Conservation (phyloP, 2,888 invertebrate species). For the Myopa testacea region DNA sequence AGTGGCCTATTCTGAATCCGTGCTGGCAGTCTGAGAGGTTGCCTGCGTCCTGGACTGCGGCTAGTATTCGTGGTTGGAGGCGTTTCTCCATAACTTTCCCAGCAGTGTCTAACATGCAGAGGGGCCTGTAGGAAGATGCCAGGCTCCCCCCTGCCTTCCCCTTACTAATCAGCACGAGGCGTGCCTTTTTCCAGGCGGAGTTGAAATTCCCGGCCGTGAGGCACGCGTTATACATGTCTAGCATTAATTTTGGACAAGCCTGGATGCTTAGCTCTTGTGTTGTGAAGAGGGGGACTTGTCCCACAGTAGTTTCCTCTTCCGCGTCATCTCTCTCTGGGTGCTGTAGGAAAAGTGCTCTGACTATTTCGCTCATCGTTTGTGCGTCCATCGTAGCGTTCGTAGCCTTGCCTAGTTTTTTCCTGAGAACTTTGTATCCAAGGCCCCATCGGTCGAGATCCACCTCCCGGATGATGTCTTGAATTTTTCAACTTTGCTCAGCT, state of each 20-base stretch:
- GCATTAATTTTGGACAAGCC: too few relatives aligned
- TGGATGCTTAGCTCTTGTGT: background rate
- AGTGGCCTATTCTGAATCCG: slow-evolving; percentile 1
- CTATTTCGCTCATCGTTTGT: background rate
- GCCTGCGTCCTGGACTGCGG: background rate
- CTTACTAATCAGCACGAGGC: background rate
- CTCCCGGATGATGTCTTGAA: background rate
- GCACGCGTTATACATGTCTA: too few relatives aligned
- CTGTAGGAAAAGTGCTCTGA: background rate
- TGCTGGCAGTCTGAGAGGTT: background rate
- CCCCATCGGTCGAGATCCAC: background rate
- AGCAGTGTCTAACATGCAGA: slow-evolving; percentile 11
- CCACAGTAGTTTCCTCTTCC: background rate
- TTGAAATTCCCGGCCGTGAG: too few relatives aligned
- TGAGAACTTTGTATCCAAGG: background rate
- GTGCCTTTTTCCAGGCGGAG: background rate
- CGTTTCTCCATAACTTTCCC: slow-evolving; percentile 18
- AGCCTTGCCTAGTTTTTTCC: background rate
- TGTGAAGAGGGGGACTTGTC: background rate
- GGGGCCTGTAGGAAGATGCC: background rate
- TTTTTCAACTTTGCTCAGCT: background rate
- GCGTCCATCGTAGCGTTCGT: background rate
- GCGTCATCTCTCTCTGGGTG: background rate
- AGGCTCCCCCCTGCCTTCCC: background rate
- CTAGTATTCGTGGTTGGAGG: background rate